Base-by-base conservation (phyloP, 2,797 vertebrate species). In the Luscinia luscinia region DNA sequence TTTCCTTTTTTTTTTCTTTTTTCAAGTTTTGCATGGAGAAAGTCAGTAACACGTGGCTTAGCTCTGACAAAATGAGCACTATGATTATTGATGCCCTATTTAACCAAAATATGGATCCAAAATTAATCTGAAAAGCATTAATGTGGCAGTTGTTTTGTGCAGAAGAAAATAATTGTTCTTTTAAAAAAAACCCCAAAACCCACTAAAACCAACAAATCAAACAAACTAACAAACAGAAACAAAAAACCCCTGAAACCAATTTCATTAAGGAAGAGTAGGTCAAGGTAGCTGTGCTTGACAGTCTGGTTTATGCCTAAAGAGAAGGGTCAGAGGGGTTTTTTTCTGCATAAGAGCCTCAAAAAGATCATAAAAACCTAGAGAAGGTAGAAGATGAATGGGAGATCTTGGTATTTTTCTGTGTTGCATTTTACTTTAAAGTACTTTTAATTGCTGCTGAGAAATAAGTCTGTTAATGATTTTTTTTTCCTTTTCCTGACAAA, bases 181-280 rank as follows among this genome's bases (percentile, higher is more conserved):
- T 27, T 10, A 52, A 52, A 4, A 19, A 61, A n/a, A 3, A 11
- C 9, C 34, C 34, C 8, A 26, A 55, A 48, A 3, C 4, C 10
- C 4, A 52, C 14, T 15, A 49, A 49, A 48, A 48, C 23, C 48
- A 45, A 32, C 8, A 12, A 90, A 48, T 9, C 3, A 43, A 72
- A 22, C 5, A 30, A 73, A 6, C 43, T 43, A 43, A 43, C 4
- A 4, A 26, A 30, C 3, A 9, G 20, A 72, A 76, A 19, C 2
- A 8, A 16, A 41, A 59, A 34, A 11, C 2, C 0, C 3, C 51
- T 5, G 10, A 34, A 80, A 32, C 1, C 6, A 61, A 9, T n/a
- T 21, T 28, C 2, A 36, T 19, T 40, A 68, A 82, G 49, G 27
- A 82, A 45, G 52, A 68, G 12, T 41, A 46, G 6, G 15, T 40